Evolutionary conservation across 2,797 vertebrate species (phyloP).

Genomic region (Peromyscus nudipes): DNA sequence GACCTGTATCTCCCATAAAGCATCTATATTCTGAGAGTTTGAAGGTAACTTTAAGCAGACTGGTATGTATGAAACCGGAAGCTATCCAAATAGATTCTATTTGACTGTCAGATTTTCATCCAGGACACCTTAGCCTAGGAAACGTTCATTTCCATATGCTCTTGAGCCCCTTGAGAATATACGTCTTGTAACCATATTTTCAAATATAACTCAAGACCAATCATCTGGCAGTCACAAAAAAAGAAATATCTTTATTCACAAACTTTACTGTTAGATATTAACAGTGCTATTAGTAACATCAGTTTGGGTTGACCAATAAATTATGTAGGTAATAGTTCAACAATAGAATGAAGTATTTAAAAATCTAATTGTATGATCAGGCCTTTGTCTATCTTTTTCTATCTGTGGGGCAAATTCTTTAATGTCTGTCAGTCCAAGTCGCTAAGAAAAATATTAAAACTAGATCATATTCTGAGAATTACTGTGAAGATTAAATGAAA

Average conservation of each 20-base stretch:
- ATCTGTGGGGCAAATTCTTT: neutral
- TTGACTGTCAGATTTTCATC: neutral
- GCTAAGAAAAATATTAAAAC: constrained; percentile 11
- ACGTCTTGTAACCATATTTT: constrained; percentile 1
- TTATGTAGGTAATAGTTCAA: neutral
- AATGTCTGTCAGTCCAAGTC: constrained; percentile 14
- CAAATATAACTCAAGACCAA: constrained; percentile 15
- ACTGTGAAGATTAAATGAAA: neutral
- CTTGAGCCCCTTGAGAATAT: neutral
- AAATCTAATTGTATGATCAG: neutral
- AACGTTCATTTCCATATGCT: neutral
- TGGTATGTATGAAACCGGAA: constrained; percentile 4
- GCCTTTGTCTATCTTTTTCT: constrained; percentile 22
- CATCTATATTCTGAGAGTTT: neutral
- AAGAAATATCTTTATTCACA: neutral
- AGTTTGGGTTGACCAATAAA: constrained; percentile 32
- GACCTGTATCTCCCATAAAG: neutral
- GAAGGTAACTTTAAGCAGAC: constrained; percentile 17
- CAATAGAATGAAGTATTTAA: neutral
- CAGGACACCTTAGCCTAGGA: neutral
- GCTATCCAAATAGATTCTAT: neutral
- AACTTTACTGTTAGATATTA: neutral
- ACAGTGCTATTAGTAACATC: neutral
- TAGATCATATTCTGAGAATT: neutral
- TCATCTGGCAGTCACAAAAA: neutral